Conservation (phyloP, 1,140 invertebrate genomes). For the Musca domestica region DNA sequence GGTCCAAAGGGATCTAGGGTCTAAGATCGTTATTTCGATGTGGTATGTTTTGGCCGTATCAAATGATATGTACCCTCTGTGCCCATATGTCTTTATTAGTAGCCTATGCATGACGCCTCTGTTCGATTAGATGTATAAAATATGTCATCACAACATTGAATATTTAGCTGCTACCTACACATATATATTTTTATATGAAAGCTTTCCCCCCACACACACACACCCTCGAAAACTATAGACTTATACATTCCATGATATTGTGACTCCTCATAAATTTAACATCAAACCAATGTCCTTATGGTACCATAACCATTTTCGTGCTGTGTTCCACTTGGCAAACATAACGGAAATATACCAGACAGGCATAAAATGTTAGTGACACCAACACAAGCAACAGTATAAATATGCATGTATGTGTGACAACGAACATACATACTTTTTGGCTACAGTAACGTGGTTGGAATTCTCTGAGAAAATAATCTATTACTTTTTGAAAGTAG, state of each 20-base stretch:
- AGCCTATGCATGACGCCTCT: background rate
- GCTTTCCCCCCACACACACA: no score
- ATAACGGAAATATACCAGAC: conserved; percentile 19
- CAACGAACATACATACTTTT: no score
- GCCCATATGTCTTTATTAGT: no score
- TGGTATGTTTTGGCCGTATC: no score
- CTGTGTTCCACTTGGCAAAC: conserved; percentile 17
- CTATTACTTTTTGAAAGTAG: background rate
- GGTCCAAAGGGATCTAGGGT: no score
- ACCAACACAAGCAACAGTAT: conserved; percentile 16
- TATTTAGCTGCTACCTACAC: no score
- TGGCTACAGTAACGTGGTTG: no score
- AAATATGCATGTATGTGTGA: background rate
- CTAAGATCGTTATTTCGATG: no score
- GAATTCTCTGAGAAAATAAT: no score
- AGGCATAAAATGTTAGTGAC: conserved; percentile 19
- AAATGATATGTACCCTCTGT: no score
- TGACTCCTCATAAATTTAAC: conserved; percentile 18
- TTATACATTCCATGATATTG: background rate
- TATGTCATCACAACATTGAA: background rate
- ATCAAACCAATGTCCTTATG: conserved; percentile 15
- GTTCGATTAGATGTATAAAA: background rate
- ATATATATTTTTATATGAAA: no score
- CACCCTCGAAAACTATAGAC: no score
- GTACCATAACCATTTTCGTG: background rate